Conservation (phyloP, 2,888 invertebrate genomes). For the Phyto melanocephala region DNA sequence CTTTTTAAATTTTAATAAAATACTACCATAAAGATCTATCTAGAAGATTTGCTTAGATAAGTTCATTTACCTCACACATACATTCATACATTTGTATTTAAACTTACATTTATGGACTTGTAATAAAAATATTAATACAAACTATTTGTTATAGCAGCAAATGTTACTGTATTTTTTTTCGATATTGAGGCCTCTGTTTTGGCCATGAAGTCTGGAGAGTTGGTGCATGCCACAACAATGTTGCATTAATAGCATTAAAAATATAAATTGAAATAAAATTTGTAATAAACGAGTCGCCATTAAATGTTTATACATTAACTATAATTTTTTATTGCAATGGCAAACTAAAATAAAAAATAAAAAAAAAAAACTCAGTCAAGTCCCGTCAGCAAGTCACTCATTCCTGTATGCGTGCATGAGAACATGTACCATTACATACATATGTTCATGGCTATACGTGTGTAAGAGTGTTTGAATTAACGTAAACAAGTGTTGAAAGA, state of each 20-base stretch:
- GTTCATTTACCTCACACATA: conserved; percentile 2
- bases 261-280: conserved; percentile 76
- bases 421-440: too few species aligned
- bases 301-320: conserved; percentile 78
- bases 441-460: too few species aligned
- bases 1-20: neutral
- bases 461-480: neutral
- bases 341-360: conserved; percentile 13
- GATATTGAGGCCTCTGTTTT: conserved; percentile 44
- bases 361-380: neutral
- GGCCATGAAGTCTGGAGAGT: conserved; percentile 46
- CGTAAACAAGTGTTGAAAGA: neutral
- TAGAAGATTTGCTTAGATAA: conserved; percentile 20
- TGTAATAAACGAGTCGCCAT: conserved; percentile 79
- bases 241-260: conserved; percentile 65
- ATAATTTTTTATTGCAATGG: conserved; percentile 70
- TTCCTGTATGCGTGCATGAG: neutral
- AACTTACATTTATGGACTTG: neutral
- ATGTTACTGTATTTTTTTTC: neutral
- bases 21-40: neutral
- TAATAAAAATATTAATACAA: conserved; percentile 48
- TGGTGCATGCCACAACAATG: conserved; percentile 57
- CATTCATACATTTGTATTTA: too few species aligned
- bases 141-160: conserved; percentile 33
- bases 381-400: neutral